Conservation (phyloP, 1,140 invertebrate genomes). For the Lordiphosa mommai region DNA sequence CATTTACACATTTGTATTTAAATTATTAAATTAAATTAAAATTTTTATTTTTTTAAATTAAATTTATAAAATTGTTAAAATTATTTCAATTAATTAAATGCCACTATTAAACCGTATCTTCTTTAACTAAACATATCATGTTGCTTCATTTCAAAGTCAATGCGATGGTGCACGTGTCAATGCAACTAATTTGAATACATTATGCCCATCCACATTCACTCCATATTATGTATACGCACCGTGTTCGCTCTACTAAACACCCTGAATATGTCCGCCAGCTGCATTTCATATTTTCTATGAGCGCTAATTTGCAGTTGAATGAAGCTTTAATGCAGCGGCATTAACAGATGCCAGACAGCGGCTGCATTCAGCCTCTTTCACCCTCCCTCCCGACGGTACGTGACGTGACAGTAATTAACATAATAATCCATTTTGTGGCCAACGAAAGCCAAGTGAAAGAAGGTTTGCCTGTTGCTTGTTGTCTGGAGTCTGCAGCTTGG, state of each 20-base stretch:
- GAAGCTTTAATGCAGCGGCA: slow-evolving; percentile 37
- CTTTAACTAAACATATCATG: no score
- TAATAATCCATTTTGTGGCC: slow-evolving; percentile 70
- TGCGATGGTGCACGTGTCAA: slow-evolving; percentile 29
- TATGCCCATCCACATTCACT: slow-evolving; percentile 5
- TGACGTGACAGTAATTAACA: slow-evolving; percentile 74
- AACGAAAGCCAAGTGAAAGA: slow-evolving; percentile 47
- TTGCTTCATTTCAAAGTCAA: no score
- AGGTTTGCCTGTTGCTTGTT: slow-evolving; percentile 18
- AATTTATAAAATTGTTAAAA: no score
- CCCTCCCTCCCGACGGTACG: slow-evolving; percentile 25
- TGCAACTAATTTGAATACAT: slow-evolving; percentile 51
- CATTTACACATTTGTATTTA: no score
- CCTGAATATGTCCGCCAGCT: background rate
- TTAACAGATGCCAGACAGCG: slow-evolving; percentile 27
- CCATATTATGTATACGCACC: slow-evolving; percentile 31
- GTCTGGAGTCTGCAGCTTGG: slow-evolving; percentile 5
- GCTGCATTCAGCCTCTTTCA: slow-evolving; percentile 20
- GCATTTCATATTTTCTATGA: slow-evolving; percentile 42
- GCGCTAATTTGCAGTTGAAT: slow-evolving; percentile 68
- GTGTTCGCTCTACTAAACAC: slow-evolving; percentile 4
- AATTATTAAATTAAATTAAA: no score
- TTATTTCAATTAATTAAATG: no score
- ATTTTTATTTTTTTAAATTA: no score
- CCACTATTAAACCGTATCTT: no score